Evolutionary conservation across 1,140 invertebrate genomes (phyloP).

Genomic region (Conus ventricosus): DNA sequence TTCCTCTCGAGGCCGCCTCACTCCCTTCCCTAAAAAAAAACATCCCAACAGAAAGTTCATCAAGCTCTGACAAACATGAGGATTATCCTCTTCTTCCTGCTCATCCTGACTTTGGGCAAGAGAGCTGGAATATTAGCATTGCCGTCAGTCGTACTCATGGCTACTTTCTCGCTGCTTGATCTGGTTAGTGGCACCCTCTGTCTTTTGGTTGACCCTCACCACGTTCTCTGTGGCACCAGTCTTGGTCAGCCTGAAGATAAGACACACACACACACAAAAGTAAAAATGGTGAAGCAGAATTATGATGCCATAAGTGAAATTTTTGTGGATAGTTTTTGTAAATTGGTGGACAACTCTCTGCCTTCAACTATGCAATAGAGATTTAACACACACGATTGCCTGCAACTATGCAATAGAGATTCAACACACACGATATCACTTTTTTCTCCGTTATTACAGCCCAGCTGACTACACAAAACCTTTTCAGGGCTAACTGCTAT

Average conservation of each 20-base stretch:
- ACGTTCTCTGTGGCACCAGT: constrained; percentile 53
- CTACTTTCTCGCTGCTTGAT: constrained; percentile 62
- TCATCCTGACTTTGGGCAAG: background rate
- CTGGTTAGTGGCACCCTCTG: constrained; percentile 29
- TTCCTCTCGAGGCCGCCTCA: too few relatives aligned
- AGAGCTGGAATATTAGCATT: too few relatives aligned
- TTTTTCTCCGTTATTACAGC: too few relatives aligned
- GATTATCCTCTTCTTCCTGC: background rate
- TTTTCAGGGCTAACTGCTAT: too few relatives aligned
- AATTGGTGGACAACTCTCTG: background rate
- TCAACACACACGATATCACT: too few relatives aligned
- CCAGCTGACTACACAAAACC: too few relatives aligned
- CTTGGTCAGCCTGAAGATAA: constrained; percentile 57
- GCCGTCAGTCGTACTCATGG: constrained; percentile 62
- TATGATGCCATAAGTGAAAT: background rate
- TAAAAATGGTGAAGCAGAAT: background rate
- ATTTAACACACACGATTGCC: too few relatives aligned
- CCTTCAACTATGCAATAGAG: too few relatives aligned
- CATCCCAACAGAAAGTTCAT: background rate
- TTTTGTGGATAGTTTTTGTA: background rate
- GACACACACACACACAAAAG: background rate
- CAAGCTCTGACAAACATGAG: background rate
- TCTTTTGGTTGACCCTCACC: constrained; percentile 57
- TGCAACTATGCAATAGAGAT: too few relatives aligned
- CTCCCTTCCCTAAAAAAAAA: too few relatives aligned